Evolutionary conservation across 2,113 vertebrate species (phyloP).

Genomic region (Pseudorectes ferrugineus): DNA sequence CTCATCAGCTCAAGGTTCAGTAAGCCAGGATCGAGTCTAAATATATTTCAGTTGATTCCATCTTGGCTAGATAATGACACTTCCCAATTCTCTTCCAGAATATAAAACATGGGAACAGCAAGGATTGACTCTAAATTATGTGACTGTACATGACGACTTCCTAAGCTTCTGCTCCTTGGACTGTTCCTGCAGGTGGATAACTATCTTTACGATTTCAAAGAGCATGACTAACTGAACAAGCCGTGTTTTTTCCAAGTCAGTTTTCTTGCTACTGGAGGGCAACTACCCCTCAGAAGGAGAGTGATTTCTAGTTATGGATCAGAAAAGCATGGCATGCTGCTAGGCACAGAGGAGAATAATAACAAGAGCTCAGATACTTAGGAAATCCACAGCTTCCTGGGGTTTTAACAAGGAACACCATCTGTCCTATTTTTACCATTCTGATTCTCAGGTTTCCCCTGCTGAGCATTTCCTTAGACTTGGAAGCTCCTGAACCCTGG

Average conservation of each 20-base stretch:
- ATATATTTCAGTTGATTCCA: background rate
- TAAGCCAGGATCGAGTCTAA: background rate
- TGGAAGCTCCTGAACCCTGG: background rate
- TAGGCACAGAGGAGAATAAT: background rate
- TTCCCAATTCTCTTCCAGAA: background rate
- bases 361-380: background rate
- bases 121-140: background rate
- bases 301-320: background rate
- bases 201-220: background rate
- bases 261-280: background rate
- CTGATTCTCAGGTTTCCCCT: background rate
- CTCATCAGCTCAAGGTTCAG: background rate
- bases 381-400: background rate
- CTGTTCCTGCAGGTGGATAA: background rate
- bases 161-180: background rate
- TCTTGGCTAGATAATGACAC: background rate
- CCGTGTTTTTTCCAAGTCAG: background rate
- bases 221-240: background rate
- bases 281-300: background rate
- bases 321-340: background rate
- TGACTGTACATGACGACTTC: background rate
- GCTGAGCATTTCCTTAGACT: background rate
- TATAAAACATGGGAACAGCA: background rate
- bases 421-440: background rate
- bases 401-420: background rate